Evolutionary conservation across 2,888 invertebrate species (phyloP), one percentile per base, ranked within the genome.

Genomic region (Apantesis nais): DNA sequence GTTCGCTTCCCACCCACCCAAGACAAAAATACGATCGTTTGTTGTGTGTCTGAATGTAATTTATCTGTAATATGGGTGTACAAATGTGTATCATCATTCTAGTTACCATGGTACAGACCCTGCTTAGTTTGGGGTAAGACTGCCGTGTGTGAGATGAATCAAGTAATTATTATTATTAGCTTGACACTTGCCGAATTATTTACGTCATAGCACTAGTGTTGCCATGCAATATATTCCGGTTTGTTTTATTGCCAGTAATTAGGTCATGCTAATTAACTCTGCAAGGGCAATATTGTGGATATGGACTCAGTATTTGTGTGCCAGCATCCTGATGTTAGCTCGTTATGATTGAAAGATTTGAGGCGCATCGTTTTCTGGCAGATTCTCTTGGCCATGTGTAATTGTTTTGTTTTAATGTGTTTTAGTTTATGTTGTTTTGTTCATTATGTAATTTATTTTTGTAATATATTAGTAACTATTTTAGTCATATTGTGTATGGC

Each of bases 191-290:
- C 55, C 8, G 1, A 48, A 78, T 79, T 81, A 74, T 76, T 63
- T 72, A 77, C 74, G 79, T 68, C 72, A 63, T 79, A 81, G 79
- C 76, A 78, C 79, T 83, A 70, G 41, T 78, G 80, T 83, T 81
- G 84, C 82, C 86, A 85, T 89, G 86, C 88, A 88, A 86, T 83
- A 84, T 86, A 87, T 86, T 88, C 84, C 73, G 75, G 84, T 75
- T 75, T 78, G 77, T 80, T 85, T 84, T 83, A 85, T 82, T 76
- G 66, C 77, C 73, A 71, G 82, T 82, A 79, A 80, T 83, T 82
- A 84, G 82, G 80, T 82, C 78, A 81, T 71, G 77, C 77, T 70
- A 62, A 78, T 76, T 76, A 70, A 52, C 44, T 52, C 9, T 39
- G 62, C 72, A 70, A 75, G 61, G 70, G 61, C 63, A 48, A 39